phyloP scores from a whole-genome alignment of 2,888 invertebrate species.

The Cylindroiulus punctatus region DNA sequence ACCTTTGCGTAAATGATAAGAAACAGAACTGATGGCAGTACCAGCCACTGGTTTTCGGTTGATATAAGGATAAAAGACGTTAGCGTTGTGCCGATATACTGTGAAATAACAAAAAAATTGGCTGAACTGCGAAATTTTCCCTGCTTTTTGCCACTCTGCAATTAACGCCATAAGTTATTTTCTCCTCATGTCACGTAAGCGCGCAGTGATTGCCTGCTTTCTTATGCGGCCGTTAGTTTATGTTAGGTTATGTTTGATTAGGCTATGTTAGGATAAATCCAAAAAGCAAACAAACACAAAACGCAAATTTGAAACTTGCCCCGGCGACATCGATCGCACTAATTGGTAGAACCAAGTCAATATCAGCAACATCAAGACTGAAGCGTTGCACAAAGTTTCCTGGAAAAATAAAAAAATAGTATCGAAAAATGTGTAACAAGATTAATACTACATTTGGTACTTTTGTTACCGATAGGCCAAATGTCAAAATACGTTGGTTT shows the following conservation, averaged over 20 bases:
- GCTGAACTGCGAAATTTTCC: too few relatives aligned
- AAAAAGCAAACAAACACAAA: too few relatives aligned
- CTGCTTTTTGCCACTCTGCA: too few relatives aligned
- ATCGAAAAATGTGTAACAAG: too few relatives aligned
- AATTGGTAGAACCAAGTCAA: background rate
- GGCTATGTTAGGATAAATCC: background rate
- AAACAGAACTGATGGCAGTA: background rate
- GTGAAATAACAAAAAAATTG: background rate
- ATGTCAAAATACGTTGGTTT: too few relatives aligned
- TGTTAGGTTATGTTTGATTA: background rate
- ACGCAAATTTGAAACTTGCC: background rate
- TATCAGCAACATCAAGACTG: background rate
- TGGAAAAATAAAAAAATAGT: too few relatives aligned
- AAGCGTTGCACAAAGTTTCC: background rate
- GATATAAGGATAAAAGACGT: background rate
- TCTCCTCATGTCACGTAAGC: too few relatives aligned
- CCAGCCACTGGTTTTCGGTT: background rate
- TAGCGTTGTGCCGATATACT: background rate
- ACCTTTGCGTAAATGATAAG: background rate
- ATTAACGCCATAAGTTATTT: too few relatives aligned
- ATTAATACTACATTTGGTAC: too few relatives aligned
- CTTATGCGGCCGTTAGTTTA: too few relatives aligned
- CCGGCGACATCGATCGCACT: background rate
- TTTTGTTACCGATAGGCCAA: too few relatives aligned
- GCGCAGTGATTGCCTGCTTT: too few relatives aligned